phyloP scores from a whole-genome alignment of 2,113 vertebrate species.

The Hemicordylus capensis region DNA sequence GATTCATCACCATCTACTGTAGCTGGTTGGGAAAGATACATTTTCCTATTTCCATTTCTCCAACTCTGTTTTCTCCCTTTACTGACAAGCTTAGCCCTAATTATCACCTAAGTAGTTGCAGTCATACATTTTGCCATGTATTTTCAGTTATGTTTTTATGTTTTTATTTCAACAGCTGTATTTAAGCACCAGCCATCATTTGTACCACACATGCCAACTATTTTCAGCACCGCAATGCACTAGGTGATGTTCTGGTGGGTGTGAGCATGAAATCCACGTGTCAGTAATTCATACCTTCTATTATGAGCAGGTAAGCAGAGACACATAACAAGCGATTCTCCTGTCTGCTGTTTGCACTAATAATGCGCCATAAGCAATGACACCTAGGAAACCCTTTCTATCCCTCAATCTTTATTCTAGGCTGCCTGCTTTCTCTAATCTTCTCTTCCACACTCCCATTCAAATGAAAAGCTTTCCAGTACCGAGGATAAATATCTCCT shows the following conservation, averaged over 20 bases:
- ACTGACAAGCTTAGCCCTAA: not conserved
- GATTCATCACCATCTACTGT: not conserved
- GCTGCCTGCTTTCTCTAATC: slow-evolving; percentile 32
- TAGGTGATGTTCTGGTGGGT: no score
- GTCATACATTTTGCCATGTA: not conserved
- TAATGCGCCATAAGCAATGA: not conserved
- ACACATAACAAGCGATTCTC: not conserved
- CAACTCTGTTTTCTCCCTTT: not conserved
- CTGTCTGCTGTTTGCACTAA: not conserved
- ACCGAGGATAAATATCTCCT: slow-evolving; percentile 43
- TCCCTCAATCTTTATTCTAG: slow-evolving; percentile 24
- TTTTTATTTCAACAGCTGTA: not conserved
- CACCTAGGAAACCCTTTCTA: not conserved
- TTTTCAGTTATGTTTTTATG: not conserved
- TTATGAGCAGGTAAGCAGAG: not conserved
- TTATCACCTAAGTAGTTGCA: not conserved
- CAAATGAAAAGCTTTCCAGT: slow-evolving; percentile 53
- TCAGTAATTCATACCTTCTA: not conserved
- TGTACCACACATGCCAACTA: not conserved
- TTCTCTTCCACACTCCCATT: slow-evolving; percentile 16
- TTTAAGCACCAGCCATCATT: not conserved
- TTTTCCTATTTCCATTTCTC: not conserved
- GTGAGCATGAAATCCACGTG: not conserved
- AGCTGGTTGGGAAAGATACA: not conserved
- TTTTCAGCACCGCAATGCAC: not conserved